Base-by-base conservation (phyloP, 2,113 vertebrate genomes). In the Polypterus bichir region DNA sequence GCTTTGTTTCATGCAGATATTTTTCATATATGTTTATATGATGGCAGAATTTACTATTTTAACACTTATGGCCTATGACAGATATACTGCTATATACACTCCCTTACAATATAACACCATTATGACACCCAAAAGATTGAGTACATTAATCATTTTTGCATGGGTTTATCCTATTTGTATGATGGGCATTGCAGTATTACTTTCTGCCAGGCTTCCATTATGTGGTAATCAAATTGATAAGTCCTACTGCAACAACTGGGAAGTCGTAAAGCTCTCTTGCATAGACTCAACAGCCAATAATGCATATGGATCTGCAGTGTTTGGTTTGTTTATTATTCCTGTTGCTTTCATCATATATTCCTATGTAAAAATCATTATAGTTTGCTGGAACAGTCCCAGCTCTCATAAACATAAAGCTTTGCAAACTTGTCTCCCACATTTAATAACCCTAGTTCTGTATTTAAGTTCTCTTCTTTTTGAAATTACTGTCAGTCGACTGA, bases 401-500 rank as follows among this genome's bases (percentile, higher is more conserved):
- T 69, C 72, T 52, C 69, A 69, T 46, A 66, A 63, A 4, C 58
- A 47, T 3, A 79, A 71, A 63, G 76, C 74, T 6, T 71, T 62
- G 9, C 72, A 73, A 27, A 74, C 72, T 4, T 78, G 72, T 11
- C 2, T 69, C 5, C 76, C 74, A 44, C 75, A 77, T 62, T 59
- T 76, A 27, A 46, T 70, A n/a, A 57, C 65, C 47, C 65, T 79
- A 3, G 2, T 61, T 6, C 65, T 10, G 52, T 75, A 66, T 49
- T 0, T 54, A 0, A 2, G 59, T 0, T 48, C 63, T 3, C 4
- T 67, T 0, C 9, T 73, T 4, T 61, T 70, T 4, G 68, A 76
- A 57, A 3, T 69, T 0, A 7, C 65, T 4, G 51, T 11, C 4
- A 67, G 70, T 9, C 6, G 66, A 49, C 61, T 57, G 4, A 57